Conservation (phyloP, 1,140 invertebrate species). For the Drosophila sulfurigaster region DNA sequence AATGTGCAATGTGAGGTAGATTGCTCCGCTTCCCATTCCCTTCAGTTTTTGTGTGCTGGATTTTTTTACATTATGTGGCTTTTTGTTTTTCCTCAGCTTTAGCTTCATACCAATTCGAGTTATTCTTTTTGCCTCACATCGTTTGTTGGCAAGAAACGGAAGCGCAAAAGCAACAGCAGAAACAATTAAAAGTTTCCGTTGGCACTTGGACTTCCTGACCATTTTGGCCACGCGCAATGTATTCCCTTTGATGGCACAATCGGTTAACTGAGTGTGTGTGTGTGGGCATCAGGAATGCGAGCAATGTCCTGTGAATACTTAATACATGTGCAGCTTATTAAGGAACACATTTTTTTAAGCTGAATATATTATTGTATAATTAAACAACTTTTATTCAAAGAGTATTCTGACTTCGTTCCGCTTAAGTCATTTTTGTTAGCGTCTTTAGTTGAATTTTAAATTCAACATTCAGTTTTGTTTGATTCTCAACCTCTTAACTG, state of each 20-base stretch:
- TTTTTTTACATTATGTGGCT: slow-evolving; percentile 59
- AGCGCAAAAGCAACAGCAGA: slow-evolving; percentile 75
- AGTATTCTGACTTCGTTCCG: slow-evolving; percentile 32
- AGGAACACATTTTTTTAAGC: background rate
- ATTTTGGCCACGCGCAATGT: slow-evolving; percentile 52
- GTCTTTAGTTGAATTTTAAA: slow-evolving; percentile 5
- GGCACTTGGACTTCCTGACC: slow-evolving; percentile 79
- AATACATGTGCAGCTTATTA: slow-evolving; percentile 35
- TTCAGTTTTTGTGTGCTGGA: slow-evolving; percentile 20
- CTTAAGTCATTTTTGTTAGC: background rate
- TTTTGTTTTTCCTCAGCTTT: slow-evolving; percentile 58
- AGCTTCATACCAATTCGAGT: slow-evolving; percentile 7
- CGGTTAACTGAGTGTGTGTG: slow-evolving; percentile 37
- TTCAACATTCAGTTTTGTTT: slow-evolving; percentile 50
- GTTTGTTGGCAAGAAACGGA: slow-evolving; percentile 67
- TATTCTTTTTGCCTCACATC: slow-evolving; percentile 1
- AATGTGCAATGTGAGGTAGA: slow-evolving; percentile 57
- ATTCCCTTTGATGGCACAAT: slow-evolving; percentile 44
- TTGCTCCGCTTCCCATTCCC: background rate
- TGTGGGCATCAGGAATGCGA: background rate
- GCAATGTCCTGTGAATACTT: slow-evolving; percentile 23
- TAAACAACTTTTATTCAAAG: background rate
- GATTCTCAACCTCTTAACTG: slow-evolving; percentile 41
- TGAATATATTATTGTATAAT: too few relatives aligned
- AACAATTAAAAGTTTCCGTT: slow-evolving; percentile 83